A percentile compares a stretch with the other conserved stretches of the same genome.
These are phyloP conservation scores for Amblyopsis rosae DNA, from an alignment of 2,113 vertebrate genomes.

Conservation along the genomic window DNA sequence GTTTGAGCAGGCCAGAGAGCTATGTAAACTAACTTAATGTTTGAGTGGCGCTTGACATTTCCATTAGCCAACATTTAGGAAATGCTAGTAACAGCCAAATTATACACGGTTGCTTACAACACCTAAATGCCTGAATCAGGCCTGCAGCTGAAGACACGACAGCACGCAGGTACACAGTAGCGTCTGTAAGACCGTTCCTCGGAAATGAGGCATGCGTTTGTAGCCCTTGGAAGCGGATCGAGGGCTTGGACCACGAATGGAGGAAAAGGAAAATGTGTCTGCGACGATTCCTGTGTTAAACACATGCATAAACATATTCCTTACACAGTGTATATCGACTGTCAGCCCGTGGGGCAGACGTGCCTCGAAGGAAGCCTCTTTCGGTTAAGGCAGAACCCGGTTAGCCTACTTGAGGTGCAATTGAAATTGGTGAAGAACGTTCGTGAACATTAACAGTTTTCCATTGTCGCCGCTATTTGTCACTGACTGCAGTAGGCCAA, in stretches of 20 bases:
- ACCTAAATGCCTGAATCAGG: no score
- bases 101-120: no score
- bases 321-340: conserved; percentile 38
- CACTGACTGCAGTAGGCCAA: no score
- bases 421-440: no score
- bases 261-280: conserved; percentile 51
- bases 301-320: conserved; percentile 68
- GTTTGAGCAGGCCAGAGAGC: no score
- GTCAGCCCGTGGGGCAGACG: conserved; percentile 24
- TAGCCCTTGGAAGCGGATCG: conserved; percentile 32
- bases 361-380: conserved; percentile 30
- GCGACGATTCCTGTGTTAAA: conserved; percentile 47
- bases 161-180: conserved; percentile 17
- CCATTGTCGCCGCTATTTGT: no score
- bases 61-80: no score
- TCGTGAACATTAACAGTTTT: no score
- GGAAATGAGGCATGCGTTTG: conserved; percentile 45
- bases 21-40: no score
- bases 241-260: conserved; percentile 20
- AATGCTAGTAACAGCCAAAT: no score
- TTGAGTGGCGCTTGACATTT: no score
- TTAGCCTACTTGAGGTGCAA: conserved; percentile 10
- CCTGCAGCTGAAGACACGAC: no score
- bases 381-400: conserved; percentile 38
- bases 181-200: conserved; percentile 38